Conservation (phyloP, 2,113 vertebrate species). For the Stegostoma tigrinum region DNA sequence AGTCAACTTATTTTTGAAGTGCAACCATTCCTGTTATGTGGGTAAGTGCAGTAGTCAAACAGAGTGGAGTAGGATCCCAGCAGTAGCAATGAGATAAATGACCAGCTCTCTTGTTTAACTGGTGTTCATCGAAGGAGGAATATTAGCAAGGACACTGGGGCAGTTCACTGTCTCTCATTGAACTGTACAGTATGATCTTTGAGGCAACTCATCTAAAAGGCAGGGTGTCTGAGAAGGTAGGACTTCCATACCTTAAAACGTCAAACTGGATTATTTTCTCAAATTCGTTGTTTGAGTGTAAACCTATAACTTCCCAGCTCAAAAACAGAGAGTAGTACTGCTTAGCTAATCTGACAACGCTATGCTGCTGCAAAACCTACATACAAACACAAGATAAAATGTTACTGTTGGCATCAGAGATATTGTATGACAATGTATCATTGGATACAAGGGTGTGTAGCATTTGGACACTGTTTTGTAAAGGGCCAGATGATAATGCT, state of each 20-base stretch:
- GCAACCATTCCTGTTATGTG: not conserved
- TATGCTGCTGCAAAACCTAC: not conserved
- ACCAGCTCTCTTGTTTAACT: not conserved
- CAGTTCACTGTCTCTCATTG: not conserved
- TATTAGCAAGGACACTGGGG: not conserved
- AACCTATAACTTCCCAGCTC: not conserved
- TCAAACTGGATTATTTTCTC: not conserved
- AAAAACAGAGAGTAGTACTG: not conserved
- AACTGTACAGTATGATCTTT: not conserved
- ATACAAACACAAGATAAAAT: not conserved
- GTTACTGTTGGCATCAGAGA: not conserved
- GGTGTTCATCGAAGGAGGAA: not conserved
- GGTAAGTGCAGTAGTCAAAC: not conserved
- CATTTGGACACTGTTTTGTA: not conserved
- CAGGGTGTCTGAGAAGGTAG: not conserved
- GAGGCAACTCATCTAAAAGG: not conserved
- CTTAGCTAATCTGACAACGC: not conserved
- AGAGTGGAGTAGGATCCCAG: not conserved
- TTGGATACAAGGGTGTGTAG: not conserved
- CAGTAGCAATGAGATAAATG: not conserved
- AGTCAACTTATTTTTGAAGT: not conserved
- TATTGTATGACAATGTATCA: not conserved
- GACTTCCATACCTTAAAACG: not conserved
- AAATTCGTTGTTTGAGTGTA: not conserved
- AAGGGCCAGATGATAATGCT: not conserved